Base-by-base conservation (phyloP, 2,113 vertebrate genomes). In the Oreocharis arfaki region DNA sequence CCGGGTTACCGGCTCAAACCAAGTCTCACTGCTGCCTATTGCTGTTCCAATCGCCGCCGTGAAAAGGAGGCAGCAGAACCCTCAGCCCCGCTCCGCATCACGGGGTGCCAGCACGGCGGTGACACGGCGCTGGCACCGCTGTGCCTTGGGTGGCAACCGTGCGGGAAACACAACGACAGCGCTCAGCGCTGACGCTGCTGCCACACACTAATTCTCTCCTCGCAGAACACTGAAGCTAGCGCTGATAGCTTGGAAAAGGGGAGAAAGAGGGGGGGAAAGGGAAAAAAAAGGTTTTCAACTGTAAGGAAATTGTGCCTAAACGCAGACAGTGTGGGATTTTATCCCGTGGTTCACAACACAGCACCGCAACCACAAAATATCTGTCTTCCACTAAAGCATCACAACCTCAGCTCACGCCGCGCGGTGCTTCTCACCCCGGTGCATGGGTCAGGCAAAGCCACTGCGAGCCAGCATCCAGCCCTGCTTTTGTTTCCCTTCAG, bases 251-350 rank as follows among this genome's bases (percentile, higher is more conserved):
- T 19, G 49, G 35, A 21, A 63, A 56, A 56, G 21, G 35, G 35
- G 53, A 14, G 10, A 21, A 44, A 39, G 0, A 1, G 4, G 3
- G 10, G 32, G 3, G 1, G 3, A 15, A 33, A 21, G 3, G 4
- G 5, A 28, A 37, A 11, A 32, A n/a, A 33, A 24, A 0, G 3
- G 18, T 42, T 19, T 67, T 37, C 8, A 44, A 9, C 42, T 21
- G 13, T 28, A 50, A 37, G 35, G 15, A 59, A 84, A 77, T 59
- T 13, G 10, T 9, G 11, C 5, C 33, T 30, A 13, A 46, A 53
- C 1, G 13, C 39, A 8, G 32, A 18, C 12, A 7, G 13, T 28
- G 11, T 7, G 4, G 18, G 37, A 20, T 32, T 42, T 27, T 7
- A 60, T 32, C 33, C 71, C 7, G 13, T 0, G 2, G 27, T 44